Conservation (phyloP, 2,797 vertebrate species). For the Pyrocephalus nanus region DNA sequence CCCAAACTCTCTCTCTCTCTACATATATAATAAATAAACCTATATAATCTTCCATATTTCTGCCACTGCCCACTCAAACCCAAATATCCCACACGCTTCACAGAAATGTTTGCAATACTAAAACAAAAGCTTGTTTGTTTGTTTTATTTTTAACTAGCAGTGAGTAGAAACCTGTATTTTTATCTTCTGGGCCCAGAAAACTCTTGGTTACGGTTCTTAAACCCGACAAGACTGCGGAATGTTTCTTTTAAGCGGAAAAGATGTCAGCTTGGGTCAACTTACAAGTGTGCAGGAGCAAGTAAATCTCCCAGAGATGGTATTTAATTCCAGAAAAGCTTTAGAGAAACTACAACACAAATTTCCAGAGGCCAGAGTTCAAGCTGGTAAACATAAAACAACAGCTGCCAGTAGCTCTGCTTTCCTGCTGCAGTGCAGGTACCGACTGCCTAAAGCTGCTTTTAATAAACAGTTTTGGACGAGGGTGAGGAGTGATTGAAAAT, state of each 20-base stretch:
- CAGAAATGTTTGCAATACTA: neutral
- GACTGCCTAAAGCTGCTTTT: conserved; percentile 13
- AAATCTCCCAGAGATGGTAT: conserved; percentile 3
- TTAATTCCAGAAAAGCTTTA: neutral
- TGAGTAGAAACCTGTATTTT: neutral
- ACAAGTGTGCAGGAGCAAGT: neutral
- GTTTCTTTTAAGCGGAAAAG: neutral
- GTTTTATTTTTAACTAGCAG: neutral
- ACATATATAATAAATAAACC: neutral
- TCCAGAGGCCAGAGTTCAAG: conserved; percentile 20
- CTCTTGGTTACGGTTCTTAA: neutral
- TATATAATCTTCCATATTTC: neutral
- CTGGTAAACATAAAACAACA: neutral
- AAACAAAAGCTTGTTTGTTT: neutral
- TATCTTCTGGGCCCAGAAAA: neutral
- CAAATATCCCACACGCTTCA: neutral
- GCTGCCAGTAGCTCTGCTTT: conserved; percentile 2
- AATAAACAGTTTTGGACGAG: neutral
- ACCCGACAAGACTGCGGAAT: neutral
- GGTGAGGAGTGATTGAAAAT: conserved; percentile 16
- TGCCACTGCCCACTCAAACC: neutral
- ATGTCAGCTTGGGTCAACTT: neutral
- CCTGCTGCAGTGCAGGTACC: neutral
- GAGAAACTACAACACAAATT: neutral
- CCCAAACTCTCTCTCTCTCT: neutral